Conservation (phyloP, 2,797 vertebrate genomes). For the Sarcoramphus papa region DNA sequence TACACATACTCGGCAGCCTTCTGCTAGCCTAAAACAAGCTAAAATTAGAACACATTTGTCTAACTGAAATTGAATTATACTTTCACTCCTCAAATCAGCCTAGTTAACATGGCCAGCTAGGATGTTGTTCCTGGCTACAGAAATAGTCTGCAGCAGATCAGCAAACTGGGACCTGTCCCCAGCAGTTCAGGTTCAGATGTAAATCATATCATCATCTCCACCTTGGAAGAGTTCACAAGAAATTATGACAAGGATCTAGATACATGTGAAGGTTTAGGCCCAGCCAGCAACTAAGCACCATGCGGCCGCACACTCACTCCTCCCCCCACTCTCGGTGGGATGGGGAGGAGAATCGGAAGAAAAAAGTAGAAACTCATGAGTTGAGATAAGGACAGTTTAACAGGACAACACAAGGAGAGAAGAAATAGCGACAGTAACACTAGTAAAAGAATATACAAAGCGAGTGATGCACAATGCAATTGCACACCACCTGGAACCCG, state of each 20-base stretch:
- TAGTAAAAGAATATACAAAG: too few species aligned
- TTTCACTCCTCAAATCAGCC: background rate
- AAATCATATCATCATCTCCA: background rate
- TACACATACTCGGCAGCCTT: background rate
- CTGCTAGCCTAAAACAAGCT: background rate
- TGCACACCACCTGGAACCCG: background rate
- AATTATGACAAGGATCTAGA: background rate
- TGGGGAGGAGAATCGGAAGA: background rate
- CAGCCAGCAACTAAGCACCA: background rate
- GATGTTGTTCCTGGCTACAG: background rate
- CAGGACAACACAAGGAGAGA: too few species aligned
- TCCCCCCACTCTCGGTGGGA: background rate
- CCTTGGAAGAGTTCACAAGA: background rate
- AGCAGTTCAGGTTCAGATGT: background rate
- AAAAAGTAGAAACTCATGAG: background rate
- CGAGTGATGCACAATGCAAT: background rate
- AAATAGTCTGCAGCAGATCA: background rate
- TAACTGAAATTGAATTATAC: background rate
- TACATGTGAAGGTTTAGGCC: background rate
- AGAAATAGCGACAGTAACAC: too few species aligned
- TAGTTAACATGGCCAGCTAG: background rate
- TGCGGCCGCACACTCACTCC: background rate
- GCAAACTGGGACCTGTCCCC: fast-evolving
- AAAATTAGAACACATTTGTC: background rate
- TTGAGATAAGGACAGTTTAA: background rate